Conservation (phyloP, 2,888 invertebrate species). For the Nemoura dubitans region DNA sequence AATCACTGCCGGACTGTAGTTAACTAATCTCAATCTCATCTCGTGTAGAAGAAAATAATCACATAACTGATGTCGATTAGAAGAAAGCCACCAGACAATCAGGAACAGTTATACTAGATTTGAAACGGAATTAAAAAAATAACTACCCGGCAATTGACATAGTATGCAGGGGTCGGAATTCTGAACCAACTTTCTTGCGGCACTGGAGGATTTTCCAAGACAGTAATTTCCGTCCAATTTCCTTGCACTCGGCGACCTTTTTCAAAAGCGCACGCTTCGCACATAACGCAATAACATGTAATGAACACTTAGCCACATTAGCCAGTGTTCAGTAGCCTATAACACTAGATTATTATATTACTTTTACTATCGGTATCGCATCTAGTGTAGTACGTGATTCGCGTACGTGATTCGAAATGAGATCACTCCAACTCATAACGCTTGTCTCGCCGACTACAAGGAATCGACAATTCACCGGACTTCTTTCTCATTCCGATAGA, state of each 20-base stretch:
- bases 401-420: background rate
- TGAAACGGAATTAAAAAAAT: background rate
- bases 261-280: background rate
- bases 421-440: background rate
- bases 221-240: too few relatives aligned
- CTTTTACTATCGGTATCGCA: background rate
- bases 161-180: too few relatives aligned
- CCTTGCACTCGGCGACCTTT: too few relatives aligned
- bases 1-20: background rate
- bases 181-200: too few relatives aligned
- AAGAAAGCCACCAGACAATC: background rate
- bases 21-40: background rate
- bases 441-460: background rate
- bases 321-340: background rate
- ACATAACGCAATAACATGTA: background rate
- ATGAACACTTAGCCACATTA: background rate
- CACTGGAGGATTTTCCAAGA: too few relatives aligned
- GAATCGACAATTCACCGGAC: constrained; percentile 7
- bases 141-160: background rate
- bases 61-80: constrained; percentile 16
- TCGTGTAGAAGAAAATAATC: background rate
- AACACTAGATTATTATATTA: background rate
- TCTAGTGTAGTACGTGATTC: background rate
- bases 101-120: background rate
- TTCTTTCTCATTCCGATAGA: background rate